phyloP scores from a whole-genome alignment of 2,113 vertebrate genomes.

The Zosterops hypoxanthus region DNA sequence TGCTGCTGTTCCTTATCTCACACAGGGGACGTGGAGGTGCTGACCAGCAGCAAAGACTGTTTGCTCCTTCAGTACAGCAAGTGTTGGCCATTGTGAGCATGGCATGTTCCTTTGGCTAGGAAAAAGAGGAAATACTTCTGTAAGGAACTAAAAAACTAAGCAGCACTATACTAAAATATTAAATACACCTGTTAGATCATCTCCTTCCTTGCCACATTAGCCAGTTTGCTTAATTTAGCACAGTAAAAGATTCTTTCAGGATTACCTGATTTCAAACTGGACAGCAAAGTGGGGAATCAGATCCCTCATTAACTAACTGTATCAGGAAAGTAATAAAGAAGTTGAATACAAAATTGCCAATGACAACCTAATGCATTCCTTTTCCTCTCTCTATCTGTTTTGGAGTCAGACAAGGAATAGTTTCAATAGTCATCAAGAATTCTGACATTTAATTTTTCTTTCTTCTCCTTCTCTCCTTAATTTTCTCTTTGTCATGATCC shows the following conservation, averaged over 20 bases:
- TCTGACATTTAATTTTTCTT: background rate
- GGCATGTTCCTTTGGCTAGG: background rate
- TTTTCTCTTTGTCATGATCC: background rate
- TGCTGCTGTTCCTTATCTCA: background rate
- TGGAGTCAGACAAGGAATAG: background rate
- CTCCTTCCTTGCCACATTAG: background rate
- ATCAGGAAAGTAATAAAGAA: background rate
- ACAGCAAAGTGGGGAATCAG: background rate
- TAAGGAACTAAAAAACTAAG: background rate
- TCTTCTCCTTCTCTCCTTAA: background rate
- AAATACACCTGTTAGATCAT: background rate
- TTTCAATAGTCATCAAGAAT: background rate
- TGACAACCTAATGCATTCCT: background rate
- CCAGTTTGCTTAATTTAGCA: background rate
- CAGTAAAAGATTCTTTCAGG: background rate
- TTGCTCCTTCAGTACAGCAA: background rate
- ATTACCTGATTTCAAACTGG: background rate
- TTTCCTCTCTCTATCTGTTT: background rate
- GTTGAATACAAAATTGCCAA: background rate
- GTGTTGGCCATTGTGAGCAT: accelerated
- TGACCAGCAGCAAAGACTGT: background rate
- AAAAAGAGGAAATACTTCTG: background rate
- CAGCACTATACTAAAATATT: background rate
- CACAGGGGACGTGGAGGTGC: background rate
- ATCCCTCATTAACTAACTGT: background rate